Base-by-base conservation (phyloP, 2,797 vertebrate species). In the Hemibagrus guttatus region DNA sequence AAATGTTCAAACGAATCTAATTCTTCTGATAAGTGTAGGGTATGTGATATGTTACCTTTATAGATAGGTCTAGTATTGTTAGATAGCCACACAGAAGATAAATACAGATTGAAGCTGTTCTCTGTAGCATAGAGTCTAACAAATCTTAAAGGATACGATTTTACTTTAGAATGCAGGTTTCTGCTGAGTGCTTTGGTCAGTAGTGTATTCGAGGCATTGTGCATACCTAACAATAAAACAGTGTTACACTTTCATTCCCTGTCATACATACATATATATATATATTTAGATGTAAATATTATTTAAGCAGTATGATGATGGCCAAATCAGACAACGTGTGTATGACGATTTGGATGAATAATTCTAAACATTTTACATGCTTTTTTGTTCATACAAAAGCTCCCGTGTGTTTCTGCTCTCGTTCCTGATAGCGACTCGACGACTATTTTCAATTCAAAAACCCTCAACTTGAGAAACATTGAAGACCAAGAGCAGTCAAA, bases 1-100 rank as follows among this genome's bases (percentile, higher is more conserved):
- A 72, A 76, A 52, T 0, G 28, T 21, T n/a, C 26, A 52, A 16
- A 52, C 8, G n/a, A 58, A 59, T 28, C 54, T 39, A 0, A 28
- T 75, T 88, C 52, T 80, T 87, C 56, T 66, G 14, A 59, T 76
- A 35, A 56, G 66, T 42, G 21, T 68, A 59, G 81, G 17, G 61
- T 56, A 52, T 64, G 56, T 66, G 61, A 85, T 87, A 69, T 63
- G 84, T 88, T 75, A 89, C 85, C 68, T 89, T 76, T 91, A 87
- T 91, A 35, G 92, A 92, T 88, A 84, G 35, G 78, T 89, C 90
- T 90, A 87, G 90, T 87, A 91, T 93, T 89, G 86, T 93, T 94
- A 93, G 94, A 95, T 94, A 92, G 92, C 86, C 94, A 93, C 93
- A 94, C 92, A 93, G 94, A 84, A 91, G 91, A 92, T 88, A 80